A percentile compares a stretch with the other conserved stretches of the same genome.
These are phyloP conservation scores for Halisarca cf. caerulea DNA, from an alignment of 37 sponge, comb jelly and placozoan species.

Conservation along the genomic window DNA sequence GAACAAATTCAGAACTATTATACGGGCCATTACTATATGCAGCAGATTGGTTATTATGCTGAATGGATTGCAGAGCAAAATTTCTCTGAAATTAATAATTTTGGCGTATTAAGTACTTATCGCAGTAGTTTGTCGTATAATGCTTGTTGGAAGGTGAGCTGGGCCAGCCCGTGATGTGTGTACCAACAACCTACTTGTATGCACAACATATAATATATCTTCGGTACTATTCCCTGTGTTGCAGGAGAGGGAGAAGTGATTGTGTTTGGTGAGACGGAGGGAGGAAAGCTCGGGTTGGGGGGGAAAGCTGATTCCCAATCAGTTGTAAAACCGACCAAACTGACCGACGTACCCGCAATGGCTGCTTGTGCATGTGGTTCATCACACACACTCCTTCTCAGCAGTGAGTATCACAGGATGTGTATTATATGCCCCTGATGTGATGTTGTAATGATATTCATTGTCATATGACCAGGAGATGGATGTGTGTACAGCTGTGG, in stretches of 20 bases:
- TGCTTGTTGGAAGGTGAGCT: no score
- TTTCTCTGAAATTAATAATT: no score
- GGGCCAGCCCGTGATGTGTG: no score
- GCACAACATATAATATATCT: no score
- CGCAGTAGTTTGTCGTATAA: no score
- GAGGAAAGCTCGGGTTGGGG: conserved; percentile 6
- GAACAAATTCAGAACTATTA: no score
- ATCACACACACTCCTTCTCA: neutral
- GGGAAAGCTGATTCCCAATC: neutral
- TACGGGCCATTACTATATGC: no score
- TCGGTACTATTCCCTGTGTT: neutral
- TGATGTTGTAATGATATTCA: neutral
- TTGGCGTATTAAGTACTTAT: no score
- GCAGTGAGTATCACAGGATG: neutral
- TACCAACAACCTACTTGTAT: no score
- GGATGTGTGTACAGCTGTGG: neutral
- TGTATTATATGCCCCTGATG: no score
- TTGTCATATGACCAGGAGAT: neutral
- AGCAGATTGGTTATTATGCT: no score
- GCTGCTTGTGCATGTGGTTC: neutral
- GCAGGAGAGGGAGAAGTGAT: neutral
- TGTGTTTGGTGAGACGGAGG: conserved; percentile 24
- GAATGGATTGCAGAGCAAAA: no score
- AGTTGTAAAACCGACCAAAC: neutral
- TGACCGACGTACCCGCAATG: neutral